These are phyloP conservation scores for Poeciliopsis turneri DNA, from an alignment of 2,797 vertebrate species.

Conservation along the genomic window DNA sequence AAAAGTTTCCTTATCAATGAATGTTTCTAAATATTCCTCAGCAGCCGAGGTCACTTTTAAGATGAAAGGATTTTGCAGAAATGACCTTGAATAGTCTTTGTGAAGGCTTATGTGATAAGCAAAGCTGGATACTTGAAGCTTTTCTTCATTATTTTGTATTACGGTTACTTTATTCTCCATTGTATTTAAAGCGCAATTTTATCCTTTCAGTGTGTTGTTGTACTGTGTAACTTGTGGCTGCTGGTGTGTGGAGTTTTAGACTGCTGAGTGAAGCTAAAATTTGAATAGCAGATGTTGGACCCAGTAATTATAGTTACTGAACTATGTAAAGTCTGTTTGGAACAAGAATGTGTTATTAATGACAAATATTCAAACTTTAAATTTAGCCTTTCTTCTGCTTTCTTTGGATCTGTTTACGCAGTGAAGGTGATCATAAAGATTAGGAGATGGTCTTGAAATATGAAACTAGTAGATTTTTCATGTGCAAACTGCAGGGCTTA, in stretches of 20 bases:
- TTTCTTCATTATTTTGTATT: conserved; percentile 9
- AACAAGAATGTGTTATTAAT: conserved; percentile 31
- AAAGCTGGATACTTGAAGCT: conserved; percentile 12
- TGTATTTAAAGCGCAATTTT: conserved; percentile 7
- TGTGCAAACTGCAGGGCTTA: conserved; percentile 48
- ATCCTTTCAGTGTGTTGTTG: conserved; percentile 30
- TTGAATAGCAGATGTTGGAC: conserved; percentile 69
- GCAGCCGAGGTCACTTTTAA: conserved; percentile 22
- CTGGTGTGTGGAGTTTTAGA: conserved; percentile 47
- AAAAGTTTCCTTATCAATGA: conserved; percentile 46
- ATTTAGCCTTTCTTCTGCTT: neutral
- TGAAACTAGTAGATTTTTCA: conserved; percentile 11
- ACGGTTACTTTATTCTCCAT: conserved; percentile 7
- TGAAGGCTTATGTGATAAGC: conserved; percentile 18
- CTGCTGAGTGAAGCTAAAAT: conserved; percentile 60
- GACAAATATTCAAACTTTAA: conserved; percentile 11
- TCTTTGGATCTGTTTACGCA: neutral
- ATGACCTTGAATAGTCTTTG: conserved; percentile 9
- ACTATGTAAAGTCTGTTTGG: conserved; percentile 55
- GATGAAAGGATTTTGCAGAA: neutral
- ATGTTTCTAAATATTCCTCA: conserved; percentile 29
- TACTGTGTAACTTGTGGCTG: conserved; percentile 48
- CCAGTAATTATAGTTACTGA: conserved; percentile 57
- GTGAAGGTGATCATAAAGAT: conserved; percentile 6
- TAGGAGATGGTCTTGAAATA: conserved; percentile 28